Evolutionary conservation across 2,797 vertebrate genomes (phyloP).

Genomic region (Gallinago solitaria): DNA sequence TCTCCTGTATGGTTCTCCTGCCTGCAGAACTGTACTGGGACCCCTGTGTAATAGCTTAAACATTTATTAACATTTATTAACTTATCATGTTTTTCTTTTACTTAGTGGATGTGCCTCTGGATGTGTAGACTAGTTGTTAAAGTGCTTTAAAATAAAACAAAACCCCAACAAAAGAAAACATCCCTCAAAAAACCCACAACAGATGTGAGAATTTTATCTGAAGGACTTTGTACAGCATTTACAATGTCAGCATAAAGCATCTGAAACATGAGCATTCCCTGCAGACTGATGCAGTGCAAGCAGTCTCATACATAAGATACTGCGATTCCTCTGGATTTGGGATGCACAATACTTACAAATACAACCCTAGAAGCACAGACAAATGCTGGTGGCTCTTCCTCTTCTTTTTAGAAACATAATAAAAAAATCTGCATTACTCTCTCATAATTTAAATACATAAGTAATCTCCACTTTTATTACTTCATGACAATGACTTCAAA

Average conservation of each 20-base stretch:
- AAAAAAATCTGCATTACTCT: conserved; percentile 79
- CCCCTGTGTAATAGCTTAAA: not conserved
- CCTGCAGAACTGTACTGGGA: not conserved
- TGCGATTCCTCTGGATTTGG: conserved; percentile 51
- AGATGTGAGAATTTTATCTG: conserved; percentile 43
- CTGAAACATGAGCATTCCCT: conserved; percentile 59
- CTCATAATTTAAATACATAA: conserved; percentile 90
- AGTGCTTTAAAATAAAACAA: conserved; percentile 63
- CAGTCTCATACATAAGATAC: conserved; percentile 41
- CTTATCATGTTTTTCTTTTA: not conserved
- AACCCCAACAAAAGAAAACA: not conserved
- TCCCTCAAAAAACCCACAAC: conserved; percentile 1
- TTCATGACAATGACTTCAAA: conserved; percentile 95
- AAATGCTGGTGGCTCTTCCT: conserved; percentile 83
- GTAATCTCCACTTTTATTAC: conserved; percentile 93
- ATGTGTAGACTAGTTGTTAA: conserved; percentile 24
- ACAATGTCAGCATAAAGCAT: conserved; percentile 63
- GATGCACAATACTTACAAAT: conserved; percentile 70
- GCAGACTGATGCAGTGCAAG: conserved; percentile 59
- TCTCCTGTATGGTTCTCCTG: not conserved
- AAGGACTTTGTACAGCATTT: conserved; percentile 71
- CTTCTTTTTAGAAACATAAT: conserved; percentile 79
- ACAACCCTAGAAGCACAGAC: conserved; percentile 79
- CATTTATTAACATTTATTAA: not conserved
- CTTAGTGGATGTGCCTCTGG: not conserved